Base-by-base conservation (phyloP, 2,113 vertebrate genomes). In the Himantopus leucocephalus region DNA sequence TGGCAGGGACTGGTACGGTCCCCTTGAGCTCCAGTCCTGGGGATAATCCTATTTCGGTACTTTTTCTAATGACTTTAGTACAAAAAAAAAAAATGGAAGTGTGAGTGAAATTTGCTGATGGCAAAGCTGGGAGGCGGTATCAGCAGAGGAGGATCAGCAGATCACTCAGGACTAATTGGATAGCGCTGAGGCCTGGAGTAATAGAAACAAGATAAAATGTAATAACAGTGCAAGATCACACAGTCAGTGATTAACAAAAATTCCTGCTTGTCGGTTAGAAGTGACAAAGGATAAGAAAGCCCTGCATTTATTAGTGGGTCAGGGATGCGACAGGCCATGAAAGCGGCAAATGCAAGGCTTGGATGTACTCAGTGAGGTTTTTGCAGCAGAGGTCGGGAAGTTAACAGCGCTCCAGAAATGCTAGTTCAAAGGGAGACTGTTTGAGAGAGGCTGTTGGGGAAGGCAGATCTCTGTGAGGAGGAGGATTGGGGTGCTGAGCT, bases 131-230 rank as follows among this genome's bases (percentile, higher is more conserved):
- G 92, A 94, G 91, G 82, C 76, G 74, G 62, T 52, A 82, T 93
- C 88, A 90, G 88, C 55, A 66, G 77, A 88, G 64, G 41, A 93
- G 85, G 74, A 97, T 96, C 90, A 87, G 93, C 81, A 94, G 92
- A 96, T 96, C 94, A 97, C 90, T 96, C 95, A 80, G 72, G 72
- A 92, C 93, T 96, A 97, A 96, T 96, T 96, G 95, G 96, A 96
- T 96, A 94, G 72, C 0, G 11, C 85, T 66, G 88, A 90, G 75
- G 95, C 85, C 93, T 88, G 90, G 72, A 96, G 93, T 88, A 96
- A 94, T 74, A 96, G 96, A 93, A 96, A 94, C 37, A 85, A 94
- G 96, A 96, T 95, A 96, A 96, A 96, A 95, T 81, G 81, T 71
- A 97, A 88, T 96, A 92, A 68, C 71, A 80, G 71, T 80, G 72